Evolutionary conservation across 2,888 invertebrate species (phyloP), one percentile per base, ranked within the genome.

Genomic region (Spicauda simplicius): DNA sequence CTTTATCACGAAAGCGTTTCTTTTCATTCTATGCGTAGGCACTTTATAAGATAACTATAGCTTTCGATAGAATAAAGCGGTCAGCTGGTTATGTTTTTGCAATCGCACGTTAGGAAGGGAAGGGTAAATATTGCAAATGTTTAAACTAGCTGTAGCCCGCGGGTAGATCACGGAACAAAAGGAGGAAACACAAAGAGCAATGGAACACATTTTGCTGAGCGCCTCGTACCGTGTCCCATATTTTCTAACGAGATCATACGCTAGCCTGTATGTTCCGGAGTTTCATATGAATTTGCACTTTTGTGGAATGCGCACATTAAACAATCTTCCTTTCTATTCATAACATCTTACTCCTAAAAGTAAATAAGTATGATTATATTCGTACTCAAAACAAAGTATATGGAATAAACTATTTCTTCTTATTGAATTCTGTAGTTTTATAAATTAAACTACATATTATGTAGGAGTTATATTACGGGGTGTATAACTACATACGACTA

Each of bases 231-330:
- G 85, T 85, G 91, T 81, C 85, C 90, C 85, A 91, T 89, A 91
- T 91, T 86, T 87, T 84, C 86, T 90, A 90, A 91, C 88, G 87
- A 88, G 88, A 88, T 91, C 88, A 91, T 89, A 84, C 82, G 84
- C 81, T 83, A 81, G 73, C 86, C 82, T 84, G 86, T 87, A 86
- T 86, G 59, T 70, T 69, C 71, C 69, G 70, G 62, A 68, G 62
- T 69, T 65, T 56, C 68, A 62, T 60, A 63, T 65, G 48, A 64
- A 64, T 69, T 69, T 64, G 52, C 67, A 64, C 61, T 68, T 68
- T 67, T 61, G 60, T 57, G 64, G 63, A 68, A 68, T 61, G 55
- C 45, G 50, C 66, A 52, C 55, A 48, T 60, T 60, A 54, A 54
- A n/a, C 50, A 64, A 64, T 53, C 54, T 60, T 37, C 41, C 25